Percentiles rank a stretch among this genome's conserved stretches.
Conservation (phyloP, 2,888 invertebrate genomes). For the Limnephilus marmoratus region DNA sequence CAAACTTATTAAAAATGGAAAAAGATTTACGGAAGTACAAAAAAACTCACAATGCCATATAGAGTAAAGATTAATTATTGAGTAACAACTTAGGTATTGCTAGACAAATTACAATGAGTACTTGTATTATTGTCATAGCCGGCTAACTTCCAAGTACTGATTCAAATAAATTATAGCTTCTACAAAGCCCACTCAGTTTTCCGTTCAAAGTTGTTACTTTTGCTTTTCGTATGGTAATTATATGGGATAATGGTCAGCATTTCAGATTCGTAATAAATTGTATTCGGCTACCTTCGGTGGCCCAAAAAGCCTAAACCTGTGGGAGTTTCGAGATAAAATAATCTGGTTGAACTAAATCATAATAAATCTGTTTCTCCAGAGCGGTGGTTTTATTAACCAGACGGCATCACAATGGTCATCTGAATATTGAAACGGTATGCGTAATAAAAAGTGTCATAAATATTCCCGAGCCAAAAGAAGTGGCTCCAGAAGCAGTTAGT, state of each 20-base stretch:
- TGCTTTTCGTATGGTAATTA: background rate
- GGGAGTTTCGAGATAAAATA: background rate
- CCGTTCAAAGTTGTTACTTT: background rate
- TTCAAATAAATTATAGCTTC: background rate
- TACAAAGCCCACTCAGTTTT: background rate
- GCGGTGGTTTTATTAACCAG: background rate
- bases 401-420: background rate
- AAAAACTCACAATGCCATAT: background rate
- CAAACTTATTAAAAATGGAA: background rate
- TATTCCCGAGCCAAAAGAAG: background rate
- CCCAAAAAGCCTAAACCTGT: background rate
- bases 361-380: background rate
- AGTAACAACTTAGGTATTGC: background rate
- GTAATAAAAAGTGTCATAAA: background rate
- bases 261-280: background rate
- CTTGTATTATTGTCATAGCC: background rate
- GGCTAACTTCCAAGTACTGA: background rate
- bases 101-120: slow-evolving; percentile 2
- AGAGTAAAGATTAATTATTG: background rate
- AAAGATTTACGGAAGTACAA: background rate
- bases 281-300: background rate
- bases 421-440: background rate
- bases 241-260: background rate
- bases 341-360: background rate
- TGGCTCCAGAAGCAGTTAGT: background rate